Evolutionary conservation across 1,140 invertebrate species (phyloP), one percentile per base, ranked within the genome.

Genomic region (Megalopta genalis): DNA sequence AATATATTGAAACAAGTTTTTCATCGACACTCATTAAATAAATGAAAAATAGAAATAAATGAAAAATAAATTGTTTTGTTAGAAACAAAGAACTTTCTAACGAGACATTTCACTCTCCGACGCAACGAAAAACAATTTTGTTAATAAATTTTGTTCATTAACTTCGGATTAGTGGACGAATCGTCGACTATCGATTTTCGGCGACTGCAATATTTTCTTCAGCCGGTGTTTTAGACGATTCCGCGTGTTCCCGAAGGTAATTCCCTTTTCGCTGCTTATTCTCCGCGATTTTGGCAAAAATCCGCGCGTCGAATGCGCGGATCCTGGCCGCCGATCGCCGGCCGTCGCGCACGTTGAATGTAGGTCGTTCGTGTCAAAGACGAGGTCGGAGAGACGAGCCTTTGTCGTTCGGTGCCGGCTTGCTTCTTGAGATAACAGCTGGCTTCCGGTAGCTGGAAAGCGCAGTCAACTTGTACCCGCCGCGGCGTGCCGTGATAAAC

Each of bases 351-450:
- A n/a, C 27, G 42, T 6, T 25, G 42, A 75, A 81, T 81, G 39
- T 81, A 60, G 79, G 73, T 81, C 79, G 73, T 39, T 62, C 37
- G 73, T 65, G 79, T 70, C 73, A 70, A 77, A 81, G 73, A 77
- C 79, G 79, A 68, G 79, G 65, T 63, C 78, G n/a, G n/a, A n/a
- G 64, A 54, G 72, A 80, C 78, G 65, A 27, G 59, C 32, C 65
- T 80, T 81, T 77, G 79, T 81, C 74, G 74, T 70, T 49, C 66
- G 18, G 65, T 80, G 72, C 67, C 70, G 64, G 78, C 72, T 74
- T 75, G 64, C 78, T 80, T 72, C 79, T 81, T 77, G 66, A 76
- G 79, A 81, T 81, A 81, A 81, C 79, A 77, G 79, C 73, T 69
- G 73, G 69, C 66, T 81, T 81, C 79, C 79, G 79, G 73, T 77